Evolutionary conservation across 2,888 invertebrate genomes (phyloP), one percentile per base, ranked within the genome.

Genomic region (Drosophila greeni): DNA sequence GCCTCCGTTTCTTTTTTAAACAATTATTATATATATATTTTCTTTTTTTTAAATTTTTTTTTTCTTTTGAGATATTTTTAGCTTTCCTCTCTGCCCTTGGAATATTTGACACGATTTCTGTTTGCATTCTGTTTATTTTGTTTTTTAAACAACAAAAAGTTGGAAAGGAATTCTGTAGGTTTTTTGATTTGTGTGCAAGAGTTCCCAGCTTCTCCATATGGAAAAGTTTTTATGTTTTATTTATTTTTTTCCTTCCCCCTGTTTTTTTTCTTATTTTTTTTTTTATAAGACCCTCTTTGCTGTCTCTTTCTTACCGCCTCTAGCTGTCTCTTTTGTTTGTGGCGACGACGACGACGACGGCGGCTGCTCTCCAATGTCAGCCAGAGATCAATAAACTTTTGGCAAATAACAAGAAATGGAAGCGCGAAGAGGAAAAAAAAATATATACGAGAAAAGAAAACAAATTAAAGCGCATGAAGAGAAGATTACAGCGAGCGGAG

Each of bases 391-490:
- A 83, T 81, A 83, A 79, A 79, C 78, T 82, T 82, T 79, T 81
- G 81, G 78, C 79, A 83, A 79, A 83, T 75, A 79, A 77, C 78
- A 83, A 81, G 81, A 77, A 80, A 78, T 73, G 82, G 77, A 74
- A 77, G 79, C 77, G 73, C 75, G 77, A 82, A 42, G 24, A 82
- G 79, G 71, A 75, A 16, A 9, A 34, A n/a, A 76, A 73, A 75
- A 20, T 20, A 20, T 20, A 76, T 47, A 66, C 61, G 55, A 72
- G 83, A 78, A 82, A 82, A 76, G 81, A 78, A 78, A 82, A 82
- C 77, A 78, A 78, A 78, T 74, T 75, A 61, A 80, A 82, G 75
- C 71, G 75, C 72, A 77, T 71, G 55, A 72, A 76, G 64, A 61
- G 62, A 65, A 78, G 78, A 78, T 78, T 79, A 79, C 79, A 81